A percentile compares a stretch with the other conserved stretches of the same genome.
These are phyloP conservation scores for Rhabdomys dilectus DNA, from an alignment of 2,113 vertebrate species.

Conservation along the genomic window DNA sequence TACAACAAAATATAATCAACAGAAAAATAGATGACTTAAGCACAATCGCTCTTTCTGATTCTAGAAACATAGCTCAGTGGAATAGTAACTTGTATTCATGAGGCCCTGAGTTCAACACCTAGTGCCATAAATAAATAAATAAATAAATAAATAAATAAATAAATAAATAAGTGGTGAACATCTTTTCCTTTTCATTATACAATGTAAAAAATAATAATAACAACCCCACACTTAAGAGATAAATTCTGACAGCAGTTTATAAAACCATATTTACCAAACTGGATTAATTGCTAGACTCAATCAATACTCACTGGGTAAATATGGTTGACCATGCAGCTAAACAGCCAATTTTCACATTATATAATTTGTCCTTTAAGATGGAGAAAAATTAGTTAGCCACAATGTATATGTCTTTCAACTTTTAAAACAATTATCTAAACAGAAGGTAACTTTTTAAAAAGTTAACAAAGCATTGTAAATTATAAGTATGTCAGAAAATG, in stretches of 20 bases:
- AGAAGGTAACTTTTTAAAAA: slow-evolving; percentile 8
- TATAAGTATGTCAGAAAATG: slow-evolving; percentile 21
- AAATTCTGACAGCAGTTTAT: slow-evolving; percentile 36
- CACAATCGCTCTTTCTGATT: neutral
- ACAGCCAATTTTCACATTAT: neutral
- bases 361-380: slow-evolving; percentile 21
- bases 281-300: slow-evolving; percentile 40
- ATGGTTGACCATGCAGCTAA: neutral
- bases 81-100: neutral
- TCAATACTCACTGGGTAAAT: slow-evolving; percentile 14
- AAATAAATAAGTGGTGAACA: neutral
- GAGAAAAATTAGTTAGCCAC: neutral
- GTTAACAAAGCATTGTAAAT: slow-evolving; percentile 29
- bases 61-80: neutral
- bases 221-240: slow-evolving; percentile 21
- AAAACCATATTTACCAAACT: slow-evolving; percentile 39
- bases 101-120: neutral
- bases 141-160: neutral
- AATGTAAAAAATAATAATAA: slow-evolving; percentile 56
- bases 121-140: neutral
- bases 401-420: neutral
- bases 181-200: slow-evolving; percentile 28
- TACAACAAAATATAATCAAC: slow-evolving; percentile 31
- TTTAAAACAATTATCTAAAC: slow-evolving; percentile 15
- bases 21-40: slow-evolving; percentile 19